Evolutionary conservation across 2,888 invertebrate species (phyloP).

Genomic region (Sphaerophoria taeniata): DNA sequence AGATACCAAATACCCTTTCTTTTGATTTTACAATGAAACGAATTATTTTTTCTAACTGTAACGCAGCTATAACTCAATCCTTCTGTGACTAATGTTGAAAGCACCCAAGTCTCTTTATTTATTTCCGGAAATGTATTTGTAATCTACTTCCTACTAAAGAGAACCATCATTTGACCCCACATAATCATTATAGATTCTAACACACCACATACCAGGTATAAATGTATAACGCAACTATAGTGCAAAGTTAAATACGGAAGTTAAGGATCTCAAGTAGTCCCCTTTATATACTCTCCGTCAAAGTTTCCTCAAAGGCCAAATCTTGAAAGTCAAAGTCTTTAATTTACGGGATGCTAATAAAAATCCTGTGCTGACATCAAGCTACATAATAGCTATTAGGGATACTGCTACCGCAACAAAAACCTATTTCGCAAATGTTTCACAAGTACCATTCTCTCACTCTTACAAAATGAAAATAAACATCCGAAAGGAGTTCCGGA

Average conservation of each 20-base stretch:
- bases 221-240: slow-evolving; percentile 5
- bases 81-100: slow-evolving; percentile 48
- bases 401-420: slow-evolving; percentile 60
- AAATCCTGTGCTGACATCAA: slow-evolving; percentile 58
- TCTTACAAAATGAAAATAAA: slow-evolving; percentile 56
- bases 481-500: slow-evolving; percentile 69
- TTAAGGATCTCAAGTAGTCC: background rate
- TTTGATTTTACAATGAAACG: no score
- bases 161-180: slow-evolving; percentile 40
- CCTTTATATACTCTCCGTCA: slow-evolving; percentile 38
- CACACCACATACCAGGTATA: slow-evolving; percentile 15
- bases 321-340: slow-evolving; percentile 56
- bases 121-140: slow-evolving; percentile 52
- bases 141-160: slow-evolving; percentile 46
- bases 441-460: slow-evolving; percentile 58
- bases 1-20: no score
- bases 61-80: slow-evolving; percentile 42
- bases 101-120: slow-evolving; percentile 33
- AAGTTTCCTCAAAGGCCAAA: slow-evolving; percentile 50
- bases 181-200: slow-evolving; percentile 51
- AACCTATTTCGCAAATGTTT: slow-evolving; percentile 63
- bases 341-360: slow-evolving; percentile 68
- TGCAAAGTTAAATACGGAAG: no score
- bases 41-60: no score
- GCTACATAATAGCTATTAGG: slow-evolving; percentile 67